Evolutionary conservation across 1,140 invertebrate species (phyloP).

Genomic region (Uloborus diversus): DNA sequence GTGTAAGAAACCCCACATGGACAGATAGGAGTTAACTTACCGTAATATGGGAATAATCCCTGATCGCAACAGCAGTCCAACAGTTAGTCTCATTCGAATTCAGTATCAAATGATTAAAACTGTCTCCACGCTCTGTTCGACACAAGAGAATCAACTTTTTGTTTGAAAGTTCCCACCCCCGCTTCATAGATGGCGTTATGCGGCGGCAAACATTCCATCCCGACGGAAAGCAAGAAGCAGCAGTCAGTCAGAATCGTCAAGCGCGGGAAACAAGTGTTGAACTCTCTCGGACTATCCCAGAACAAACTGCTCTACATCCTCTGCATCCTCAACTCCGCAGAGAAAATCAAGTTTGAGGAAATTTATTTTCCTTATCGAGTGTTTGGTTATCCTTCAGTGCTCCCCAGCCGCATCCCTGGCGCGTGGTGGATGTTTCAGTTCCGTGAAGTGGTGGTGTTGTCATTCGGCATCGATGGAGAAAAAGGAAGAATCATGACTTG

Average conservation of each 20-base stretch:
- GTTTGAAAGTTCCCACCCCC: neutral
- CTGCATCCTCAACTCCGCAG: neutral
- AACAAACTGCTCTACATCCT: neutral
- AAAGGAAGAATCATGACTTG: neutral
- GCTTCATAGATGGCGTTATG: neutral
- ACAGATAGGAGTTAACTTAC: too few species aligned
- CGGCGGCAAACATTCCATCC: neutral
- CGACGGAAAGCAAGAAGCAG: neutral
- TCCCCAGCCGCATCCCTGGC: neutral
- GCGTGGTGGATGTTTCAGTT: neutral
- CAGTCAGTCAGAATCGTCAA: neutral
- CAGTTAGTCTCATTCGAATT: too few species aligned
- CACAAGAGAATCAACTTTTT: too few species aligned
- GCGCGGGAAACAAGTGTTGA: neutral
- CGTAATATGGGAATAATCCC: too few species aligned
- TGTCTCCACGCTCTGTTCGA: too few species aligned
- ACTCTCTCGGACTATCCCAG: neutral
- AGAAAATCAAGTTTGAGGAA: neutral
- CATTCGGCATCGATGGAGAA: neutral
- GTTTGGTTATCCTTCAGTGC: neutral
- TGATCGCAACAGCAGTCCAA: too few species aligned
- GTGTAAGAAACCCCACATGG: too few species aligned
- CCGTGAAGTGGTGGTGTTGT: neutral
- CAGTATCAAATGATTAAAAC: too few species aligned
- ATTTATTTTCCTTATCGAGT: neutral